Base-by-base conservation (phyloP, 2,888 invertebrate species). In the Sicus ferrugineus region DNA sequence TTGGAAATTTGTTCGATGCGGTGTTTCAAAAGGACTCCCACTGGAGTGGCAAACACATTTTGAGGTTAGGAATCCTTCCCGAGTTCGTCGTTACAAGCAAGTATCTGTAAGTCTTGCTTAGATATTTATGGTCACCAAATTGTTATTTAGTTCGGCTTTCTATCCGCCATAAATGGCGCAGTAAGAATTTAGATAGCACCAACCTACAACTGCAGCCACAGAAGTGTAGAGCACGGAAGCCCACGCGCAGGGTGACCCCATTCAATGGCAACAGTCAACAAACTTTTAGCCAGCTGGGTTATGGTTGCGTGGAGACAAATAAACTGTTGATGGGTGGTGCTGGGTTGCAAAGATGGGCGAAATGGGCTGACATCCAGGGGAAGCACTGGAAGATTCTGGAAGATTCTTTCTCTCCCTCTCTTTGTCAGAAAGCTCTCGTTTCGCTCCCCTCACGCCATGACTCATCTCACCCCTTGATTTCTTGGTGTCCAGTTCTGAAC, bases 181-280 rank as follows among this genome's bases (percentile, higher is more conserved):
- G 50, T 19, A 50, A 19, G 9, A 21, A 50, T 50, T 7, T 5
- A 1, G 2, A 50, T 50, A 23, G 21, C 50, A 4, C 23, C 5
- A 50, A 50, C 23, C 50, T 3, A 19, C 21, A 50, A 50, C 9
- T 50, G 4, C 50, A 5, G 3, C 11, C 21, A n/a, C n/a, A 7
- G 21, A 19, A 50, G 23, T 50, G 19, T n/a, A 50, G 11, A 6
- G 11, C 38, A 34, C 46, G n/a, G 3, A 46, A 11, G n/a, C 46
- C 3, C 50, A n/a, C 50, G 23, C 19, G 50, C 23, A 16, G 42
- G 68, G 67, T 72, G 75, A 70, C 73, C 75, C 72, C 69, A 72
- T 72, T 71, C 75, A 75, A 76, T 75, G 75, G 58, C 73, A 75
- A 77, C 74, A 76, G 78, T 74, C 76, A 78, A 77, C 73, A 78